Evolutionary conservation across 2,888 invertebrate genomes (phyloP).

Genomic region (Heteromyza rotundicornis): DNA sequence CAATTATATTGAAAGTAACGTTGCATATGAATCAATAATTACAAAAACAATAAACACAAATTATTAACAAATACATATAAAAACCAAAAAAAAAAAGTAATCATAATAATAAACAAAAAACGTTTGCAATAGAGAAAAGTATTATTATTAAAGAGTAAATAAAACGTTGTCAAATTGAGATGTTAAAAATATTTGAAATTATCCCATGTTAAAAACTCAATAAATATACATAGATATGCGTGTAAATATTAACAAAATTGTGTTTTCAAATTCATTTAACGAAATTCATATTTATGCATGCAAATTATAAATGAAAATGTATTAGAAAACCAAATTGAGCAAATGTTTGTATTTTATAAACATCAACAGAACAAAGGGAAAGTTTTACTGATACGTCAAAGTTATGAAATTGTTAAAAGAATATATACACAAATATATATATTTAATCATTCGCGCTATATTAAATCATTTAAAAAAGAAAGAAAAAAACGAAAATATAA

Average conservation of each 20-base stretch:
- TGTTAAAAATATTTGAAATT: constrained; percentile 5
- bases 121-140: neutral
- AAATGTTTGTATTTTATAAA: constrained; percentile 1
- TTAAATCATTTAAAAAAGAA: no score
- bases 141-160: constrained; percentile 8
- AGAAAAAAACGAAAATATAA: neutral
- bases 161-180: constrained; percentile 7
- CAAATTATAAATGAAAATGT: neutral
- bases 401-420: neutral
- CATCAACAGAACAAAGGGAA: neutral
- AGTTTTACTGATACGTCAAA: neutral
- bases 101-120: neutral
- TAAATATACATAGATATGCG: neutral
- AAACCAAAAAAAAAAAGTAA: constrained; percentile 4
- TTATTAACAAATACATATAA: constrained; percentile 2
- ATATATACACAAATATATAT: no score
- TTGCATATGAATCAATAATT: constrained; percentile 6
- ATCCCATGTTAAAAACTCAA: neutral
- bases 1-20: constrained; percentile 8
- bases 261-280: neutral
- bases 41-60: constrained; percentile 5
- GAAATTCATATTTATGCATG: constrained; percentile 5
- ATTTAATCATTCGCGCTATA: no score
- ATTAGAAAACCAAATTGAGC: neutral
- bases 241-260: neutral